These are phyloP conservation scores for Agrotis segetum DNA, from an alignment of 2,888 invertebrate species.

Conservation along the genomic window DNA sequence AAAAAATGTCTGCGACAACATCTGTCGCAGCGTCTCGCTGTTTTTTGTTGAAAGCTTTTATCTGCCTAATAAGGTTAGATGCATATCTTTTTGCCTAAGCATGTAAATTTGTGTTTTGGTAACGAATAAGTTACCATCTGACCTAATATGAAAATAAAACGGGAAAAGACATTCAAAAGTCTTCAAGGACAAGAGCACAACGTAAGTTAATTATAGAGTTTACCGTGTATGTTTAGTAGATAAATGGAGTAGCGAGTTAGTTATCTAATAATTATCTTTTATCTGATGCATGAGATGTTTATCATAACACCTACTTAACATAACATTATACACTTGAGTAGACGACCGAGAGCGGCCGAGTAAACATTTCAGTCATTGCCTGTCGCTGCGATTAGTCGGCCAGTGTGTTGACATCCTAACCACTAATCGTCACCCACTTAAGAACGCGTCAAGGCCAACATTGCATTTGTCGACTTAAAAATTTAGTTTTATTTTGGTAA, in stretches of 20 bases:
- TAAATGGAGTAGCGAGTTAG: background rate
- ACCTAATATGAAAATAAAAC: background rate
- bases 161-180: background rate
- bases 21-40: slow-evolving; percentile 23
- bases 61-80: too few relatives aligned
- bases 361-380: slow-evolving; percentile 11
- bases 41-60: too few relatives aligned
- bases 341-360: background rate
- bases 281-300: background rate
- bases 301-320: background rate
- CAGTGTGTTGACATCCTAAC: slow-evolving; percentile 19
- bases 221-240: background rate
- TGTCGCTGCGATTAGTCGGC: slow-evolving; percentile 33
- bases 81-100: too few relatives aligned
- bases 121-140: too few relatives aligned
- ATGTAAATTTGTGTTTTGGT: too few relatives aligned
- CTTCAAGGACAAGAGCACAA: background rate
- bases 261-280: background rate
- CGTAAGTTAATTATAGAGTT: background rate
- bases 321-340: slow-evolving; percentile 3
- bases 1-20: slow-evolving; percentile 12
- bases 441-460: slow-evolving; percentile 38
- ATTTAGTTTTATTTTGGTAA: slow-evolving; percentile 11
- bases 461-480: slow-evolving; percentile 21
- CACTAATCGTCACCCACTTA: slow-evolving; percentile 34